These are phyloP conservation scores for Mirza zaza DNA, from an alignment of 2,113 vertebrate species.

Conservation along the genomic window DNA sequence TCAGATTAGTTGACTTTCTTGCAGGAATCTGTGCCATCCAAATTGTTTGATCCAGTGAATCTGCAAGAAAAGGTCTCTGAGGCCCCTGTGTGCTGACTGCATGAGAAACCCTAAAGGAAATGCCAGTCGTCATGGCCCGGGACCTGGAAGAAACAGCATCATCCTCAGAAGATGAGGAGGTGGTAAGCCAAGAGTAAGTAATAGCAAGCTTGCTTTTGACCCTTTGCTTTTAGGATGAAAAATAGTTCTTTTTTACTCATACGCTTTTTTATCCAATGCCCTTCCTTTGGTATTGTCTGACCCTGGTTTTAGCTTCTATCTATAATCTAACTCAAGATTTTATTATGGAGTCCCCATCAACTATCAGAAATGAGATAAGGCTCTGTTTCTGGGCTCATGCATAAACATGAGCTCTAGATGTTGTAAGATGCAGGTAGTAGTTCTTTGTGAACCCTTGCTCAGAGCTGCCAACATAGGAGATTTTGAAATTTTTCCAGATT, in stretches of 20 bases:
- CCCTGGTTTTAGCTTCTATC: slow-evolving; percentile 6
- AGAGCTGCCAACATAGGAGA: background rate
- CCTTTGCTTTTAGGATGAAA: background rate
- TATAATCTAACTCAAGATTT: background rate
- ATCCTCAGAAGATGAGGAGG: slow-evolving; percentile 88
- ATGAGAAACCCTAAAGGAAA: slow-evolving; percentile 85
- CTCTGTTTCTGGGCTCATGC: background rate
- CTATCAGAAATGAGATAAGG: background rate
- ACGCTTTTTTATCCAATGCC: background rate
- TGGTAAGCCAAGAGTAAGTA: slow-evolving; percentile 85
- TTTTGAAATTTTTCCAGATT: slow-evolving; percentile 12
- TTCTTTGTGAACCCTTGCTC: background rate
- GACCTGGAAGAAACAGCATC: slow-evolving; percentile 89
- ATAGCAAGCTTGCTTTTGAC: background rate
- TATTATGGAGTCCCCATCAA: background rate
- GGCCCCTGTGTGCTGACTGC: slow-evolving; percentile 70
- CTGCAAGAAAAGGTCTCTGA: slow-evolving; percentile 63
- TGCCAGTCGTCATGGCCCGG: slow-evolving; percentile 90
- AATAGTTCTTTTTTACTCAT: background rate
- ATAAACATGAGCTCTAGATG: background rate
- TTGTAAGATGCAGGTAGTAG: background rate
- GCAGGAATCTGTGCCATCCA: slow-evolving; percentile 77
- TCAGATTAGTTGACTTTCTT: slow-evolving; percentile 41
- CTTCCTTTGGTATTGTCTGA: background rate
- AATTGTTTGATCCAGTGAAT: slow-evolving; percentile 56